These are phyloP conservation scores for Chitala chitala DNA, from an alignment of 2,113 vertebrate species.

Conservation along the genomic window DNA sequence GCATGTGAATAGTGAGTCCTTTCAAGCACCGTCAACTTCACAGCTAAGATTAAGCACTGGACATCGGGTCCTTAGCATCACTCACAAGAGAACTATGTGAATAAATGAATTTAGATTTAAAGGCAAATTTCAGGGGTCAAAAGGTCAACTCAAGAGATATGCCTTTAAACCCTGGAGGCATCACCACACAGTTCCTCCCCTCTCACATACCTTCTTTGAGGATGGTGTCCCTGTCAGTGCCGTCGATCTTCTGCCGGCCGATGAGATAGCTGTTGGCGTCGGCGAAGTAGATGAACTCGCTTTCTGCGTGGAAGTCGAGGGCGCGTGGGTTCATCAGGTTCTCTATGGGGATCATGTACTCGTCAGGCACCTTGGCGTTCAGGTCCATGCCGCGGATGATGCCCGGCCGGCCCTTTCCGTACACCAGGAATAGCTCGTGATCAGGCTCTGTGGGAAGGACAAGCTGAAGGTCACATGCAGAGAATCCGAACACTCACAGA, in stretches of 20 bases:
- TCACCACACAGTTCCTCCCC: not conserved
- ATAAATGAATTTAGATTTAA: too few species aligned
- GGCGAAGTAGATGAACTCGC: constrained; percentile 89
- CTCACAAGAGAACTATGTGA: too few species aligned
- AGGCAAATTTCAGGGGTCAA: too few species aligned
- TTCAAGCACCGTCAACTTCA: too few species aligned
- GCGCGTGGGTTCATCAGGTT: constrained; percentile 95
- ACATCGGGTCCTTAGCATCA: too few species aligned
- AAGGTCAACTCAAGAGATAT: too few species aligned
- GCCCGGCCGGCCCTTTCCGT: constrained; percentile 88
- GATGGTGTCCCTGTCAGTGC: constrained; percentile 84
- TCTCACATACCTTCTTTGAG: constrained; percentile 83
- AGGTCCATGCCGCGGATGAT: constrained; percentile 96
- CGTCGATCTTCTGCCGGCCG: constrained; percentile 91
- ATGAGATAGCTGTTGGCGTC: constrained; percentile 95
- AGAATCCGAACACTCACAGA: not conserved
- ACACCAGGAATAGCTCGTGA: constrained; percentile 90
- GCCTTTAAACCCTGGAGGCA: not conserved
- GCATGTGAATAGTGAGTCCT: too few species aligned
- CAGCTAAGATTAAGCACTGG: too few species aligned
- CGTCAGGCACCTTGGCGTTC: constrained; percentile 86
- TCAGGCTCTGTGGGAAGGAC: constrained; percentile 72
- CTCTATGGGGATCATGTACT: constrained; percentile 97
- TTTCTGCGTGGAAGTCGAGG: constrained; percentile 87
- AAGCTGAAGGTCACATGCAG: not conserved